These are phyloP conservation scores for Ceratosolen fusciceps DNA, from an alignment of 1,140 invertebrate genomes.

Conservation along the genomic window DNA sequence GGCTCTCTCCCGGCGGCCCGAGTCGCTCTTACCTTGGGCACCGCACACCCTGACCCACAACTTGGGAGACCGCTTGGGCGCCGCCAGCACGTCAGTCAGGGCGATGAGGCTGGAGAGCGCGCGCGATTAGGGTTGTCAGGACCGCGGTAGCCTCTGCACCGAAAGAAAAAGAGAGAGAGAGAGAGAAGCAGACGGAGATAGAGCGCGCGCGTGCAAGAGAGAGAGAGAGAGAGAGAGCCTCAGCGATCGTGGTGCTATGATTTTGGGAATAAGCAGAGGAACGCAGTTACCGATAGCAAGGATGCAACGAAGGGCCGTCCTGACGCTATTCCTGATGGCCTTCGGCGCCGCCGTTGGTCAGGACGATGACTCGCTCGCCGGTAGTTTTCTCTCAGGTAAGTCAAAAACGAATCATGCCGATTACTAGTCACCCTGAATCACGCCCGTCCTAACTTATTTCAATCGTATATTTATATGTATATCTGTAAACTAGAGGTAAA, in stretches of 20 bases:
- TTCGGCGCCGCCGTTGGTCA: conserved; percentile 67
- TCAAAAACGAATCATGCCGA: too few relatives aligned
- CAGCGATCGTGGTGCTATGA: not conserved
- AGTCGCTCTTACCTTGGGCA: conserved; percentile 36
- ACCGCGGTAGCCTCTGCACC: not conserved
- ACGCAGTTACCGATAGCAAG: not conserved
- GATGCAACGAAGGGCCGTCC: not conserved
- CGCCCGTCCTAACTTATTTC: too few relatives aligned
- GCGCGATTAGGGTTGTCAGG: conserved; percentile 35
- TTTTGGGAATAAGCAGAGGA: not conserved
- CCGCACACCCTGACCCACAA: conserved; percentile 50
- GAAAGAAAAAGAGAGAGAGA: not conserved
- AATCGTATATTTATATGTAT: too few relatives aligned
- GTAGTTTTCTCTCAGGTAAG: conserved; percentile 83
- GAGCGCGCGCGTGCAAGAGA: not conserved
- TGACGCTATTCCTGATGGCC: conserved; percentile 54
- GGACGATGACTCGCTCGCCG: conserved; percentile 81
- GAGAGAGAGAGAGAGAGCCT: not conserved
- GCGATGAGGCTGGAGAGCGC: conserved; percentile 40
- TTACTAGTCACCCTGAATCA: too few relatives aligned
- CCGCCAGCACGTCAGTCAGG: conserved; percentile 20
- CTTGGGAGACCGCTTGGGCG: conserved; percentile 9
- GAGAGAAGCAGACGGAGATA: not conserved
- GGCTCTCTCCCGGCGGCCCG: not conserved
- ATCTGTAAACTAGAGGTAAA: too few relatives aligned